phyloP scores from a whole-genome alignment of 2,113 vertebrate species.

The Cyprinodon tularosa region DNA sequence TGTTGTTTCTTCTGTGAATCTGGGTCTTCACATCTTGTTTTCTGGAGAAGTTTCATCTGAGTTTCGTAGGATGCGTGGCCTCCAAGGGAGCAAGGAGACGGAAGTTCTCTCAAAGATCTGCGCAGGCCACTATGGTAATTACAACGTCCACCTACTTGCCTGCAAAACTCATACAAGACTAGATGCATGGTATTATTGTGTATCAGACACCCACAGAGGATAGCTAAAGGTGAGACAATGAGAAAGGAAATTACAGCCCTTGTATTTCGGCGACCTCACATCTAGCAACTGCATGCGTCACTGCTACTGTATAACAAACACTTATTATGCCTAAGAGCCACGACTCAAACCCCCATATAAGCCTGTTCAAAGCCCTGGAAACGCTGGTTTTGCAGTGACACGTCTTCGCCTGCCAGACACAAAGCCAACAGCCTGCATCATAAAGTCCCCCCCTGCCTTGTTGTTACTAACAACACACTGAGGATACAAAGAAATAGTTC shows the following conservation, averaged over 20 bases:
- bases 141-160: slow-evolving; percentile 52
- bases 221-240: neutral
- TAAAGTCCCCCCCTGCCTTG: slow-evolving; percentile 27
- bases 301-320: slow-evolving; percentile 64
- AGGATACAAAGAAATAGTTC: neutral
- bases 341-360: slow-evolving; percentile 55
- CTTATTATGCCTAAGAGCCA: slow-evolving; percentile 54
- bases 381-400: slow-evolving; percentile 49
- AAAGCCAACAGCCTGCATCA: slow-evolving; percentile 23
- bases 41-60: slow-evolving; percentile 16
- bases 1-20: neutral
- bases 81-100: slow-evolving; percentile 23
- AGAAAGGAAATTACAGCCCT: neutral
- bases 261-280: slow-evolving; percentile 23
- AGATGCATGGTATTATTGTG: neutral
- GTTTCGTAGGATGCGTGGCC: slow-evolving; percentile 40
- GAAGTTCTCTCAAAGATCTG: slow-evolving; percentile 23
- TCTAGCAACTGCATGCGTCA: slow-evolving; percentile 59
- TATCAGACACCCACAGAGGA: slow-evolving; percentile 20
- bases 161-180: slow-evolving; percentile 14
- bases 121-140: slow-evolving; percentile 36
- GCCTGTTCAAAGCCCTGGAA: slow-evolving; percentile 53
- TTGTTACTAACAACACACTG: slow-evolving; percentile 14
- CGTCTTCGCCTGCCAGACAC: slow-evolving; percentile 51
- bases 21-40: slow-evolving; percentile 17